Evolutionary conservation across 2,113 vertebrate species (phyloP).

Genomic region (Ranitomeya imitator): DNA sequence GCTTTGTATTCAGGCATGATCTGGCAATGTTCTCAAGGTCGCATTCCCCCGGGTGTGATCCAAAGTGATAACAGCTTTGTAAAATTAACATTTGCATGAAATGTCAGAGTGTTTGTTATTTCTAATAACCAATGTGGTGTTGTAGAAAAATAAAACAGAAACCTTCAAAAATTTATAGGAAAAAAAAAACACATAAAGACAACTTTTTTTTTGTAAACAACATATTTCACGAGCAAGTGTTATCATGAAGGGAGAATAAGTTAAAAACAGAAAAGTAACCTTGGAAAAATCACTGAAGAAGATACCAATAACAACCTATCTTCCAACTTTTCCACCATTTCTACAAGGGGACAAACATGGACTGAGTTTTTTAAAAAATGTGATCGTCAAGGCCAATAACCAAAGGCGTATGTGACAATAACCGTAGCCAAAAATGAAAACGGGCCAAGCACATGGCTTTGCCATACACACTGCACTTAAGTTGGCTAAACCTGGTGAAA

Average conservation of each 20-base stretch:
- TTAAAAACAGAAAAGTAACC: background rate
- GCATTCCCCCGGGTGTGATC: slow-evolving; percentile 3
- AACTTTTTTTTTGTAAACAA: background rate
- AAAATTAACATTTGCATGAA: slow-evolving; percentile 17
- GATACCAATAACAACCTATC: background rate
- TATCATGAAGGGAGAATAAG: background rate
- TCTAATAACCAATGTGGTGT: background rate
- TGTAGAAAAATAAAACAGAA: background rate
- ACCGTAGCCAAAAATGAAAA: too few species aligned
- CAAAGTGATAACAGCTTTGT: slow-evolving; percentile 20
- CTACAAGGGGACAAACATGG: background rate
- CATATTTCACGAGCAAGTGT: background rate
- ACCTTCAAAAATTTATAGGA: background rate
- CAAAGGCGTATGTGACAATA: too few species aligned
- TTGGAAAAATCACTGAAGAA: background rate
- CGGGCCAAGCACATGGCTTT: too few species aligned
- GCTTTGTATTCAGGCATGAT: background rate
- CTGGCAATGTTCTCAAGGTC: background rate
- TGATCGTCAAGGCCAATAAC: too few species aligned
- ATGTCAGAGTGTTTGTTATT: slow-evolving; percentile 13
- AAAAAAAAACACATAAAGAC: background rate
- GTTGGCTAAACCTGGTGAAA: too few species aligned
- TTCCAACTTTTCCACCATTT: background rate
- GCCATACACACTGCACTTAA: too few species aligned
- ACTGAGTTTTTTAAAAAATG: too few species aligned